Evolutionary conservation across 1,140 invertebrate genomes (phyloP).

Genomic region (Magallana gigas): DNA sequence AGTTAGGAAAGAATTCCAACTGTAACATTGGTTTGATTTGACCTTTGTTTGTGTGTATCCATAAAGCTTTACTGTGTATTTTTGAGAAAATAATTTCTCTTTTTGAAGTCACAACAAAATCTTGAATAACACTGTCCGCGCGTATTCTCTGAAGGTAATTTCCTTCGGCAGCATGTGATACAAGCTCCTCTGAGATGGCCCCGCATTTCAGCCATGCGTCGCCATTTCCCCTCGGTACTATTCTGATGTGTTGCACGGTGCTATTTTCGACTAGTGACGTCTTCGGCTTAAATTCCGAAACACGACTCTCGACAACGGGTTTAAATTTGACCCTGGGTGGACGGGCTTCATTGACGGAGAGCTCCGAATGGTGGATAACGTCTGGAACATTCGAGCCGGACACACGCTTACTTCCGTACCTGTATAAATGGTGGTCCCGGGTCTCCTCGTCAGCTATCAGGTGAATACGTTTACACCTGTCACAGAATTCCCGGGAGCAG

Average conservation of each 20-base stretch:
- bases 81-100: constrained; percentile 27
- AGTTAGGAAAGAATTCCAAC: neutral
- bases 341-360: neutral
- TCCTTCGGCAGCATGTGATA: neutral
- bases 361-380: neutral
- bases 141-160: neutral
- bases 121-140: neutral
- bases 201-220: constrained; percentile 42
- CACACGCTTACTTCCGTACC: constrained; percentile 28
- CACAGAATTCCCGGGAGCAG: constrained; percentile 30
- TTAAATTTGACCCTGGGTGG: neutral
- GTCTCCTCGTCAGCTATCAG: constrained; percentile 34
- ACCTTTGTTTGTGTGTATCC: neutral
- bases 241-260: constrained; percentile 35
- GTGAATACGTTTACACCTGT: constrained; percentile 35
- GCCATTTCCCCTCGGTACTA: neutral
- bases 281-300: neutral
- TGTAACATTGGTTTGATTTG: neutral
- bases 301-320: neutral
- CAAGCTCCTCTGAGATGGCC: constrained; percentile 21
- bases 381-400: neutral
- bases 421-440: neutral
- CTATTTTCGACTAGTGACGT: neutral
- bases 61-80: neutral
- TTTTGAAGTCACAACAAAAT: constrained; percentile 31